Evolutionary conservation across 2,888 invertebrate genomes (phyloP).

Genomic region (Oxystoma pomonae): DNA sequence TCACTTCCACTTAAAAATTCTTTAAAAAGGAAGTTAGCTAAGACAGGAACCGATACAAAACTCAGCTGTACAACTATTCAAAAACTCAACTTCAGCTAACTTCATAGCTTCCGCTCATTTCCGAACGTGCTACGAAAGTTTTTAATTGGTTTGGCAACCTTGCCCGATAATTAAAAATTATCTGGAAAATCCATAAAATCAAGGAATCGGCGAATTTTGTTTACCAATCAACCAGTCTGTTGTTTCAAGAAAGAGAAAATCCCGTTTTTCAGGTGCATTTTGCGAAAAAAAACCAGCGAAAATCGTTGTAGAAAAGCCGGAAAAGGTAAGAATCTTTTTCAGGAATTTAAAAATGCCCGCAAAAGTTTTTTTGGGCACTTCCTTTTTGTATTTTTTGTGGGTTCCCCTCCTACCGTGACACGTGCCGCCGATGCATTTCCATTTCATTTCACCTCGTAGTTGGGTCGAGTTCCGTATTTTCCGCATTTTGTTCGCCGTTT

Average conservation of each 20-base stretch:
- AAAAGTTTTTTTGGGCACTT: conserved; percentile 17
- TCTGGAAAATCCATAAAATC: background rate
- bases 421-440: conserved; percentile 18
- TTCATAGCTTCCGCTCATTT: too few species aligned
- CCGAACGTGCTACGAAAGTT: too few species aligned
- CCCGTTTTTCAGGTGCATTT: background rate
- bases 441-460: conserved; percentile 20
- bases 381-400: conserved; percentile 15
- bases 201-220: background rate
- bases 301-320: background rate
- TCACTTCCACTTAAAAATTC: too few species aligned
- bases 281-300: background rate
- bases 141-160: background rate
- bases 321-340: conserved; percentile 14
- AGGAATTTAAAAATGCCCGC: conserved; percentile 21
- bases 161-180: background rate
- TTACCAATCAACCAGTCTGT: background rate
- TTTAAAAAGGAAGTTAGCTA: too few species aligned
- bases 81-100: too few species aligned
- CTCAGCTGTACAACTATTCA: too few species aligned
- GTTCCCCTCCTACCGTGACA: conserved; percentile 24
- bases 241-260: background rate
- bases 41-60: too few species aligned
- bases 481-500: background rate
- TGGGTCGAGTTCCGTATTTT: background rate